These are phyloP conservation scores for Nudaria mundana DNA, from an alignment of 2,888 invertebrate genomes.

Conservation along the genomic window DNA sequence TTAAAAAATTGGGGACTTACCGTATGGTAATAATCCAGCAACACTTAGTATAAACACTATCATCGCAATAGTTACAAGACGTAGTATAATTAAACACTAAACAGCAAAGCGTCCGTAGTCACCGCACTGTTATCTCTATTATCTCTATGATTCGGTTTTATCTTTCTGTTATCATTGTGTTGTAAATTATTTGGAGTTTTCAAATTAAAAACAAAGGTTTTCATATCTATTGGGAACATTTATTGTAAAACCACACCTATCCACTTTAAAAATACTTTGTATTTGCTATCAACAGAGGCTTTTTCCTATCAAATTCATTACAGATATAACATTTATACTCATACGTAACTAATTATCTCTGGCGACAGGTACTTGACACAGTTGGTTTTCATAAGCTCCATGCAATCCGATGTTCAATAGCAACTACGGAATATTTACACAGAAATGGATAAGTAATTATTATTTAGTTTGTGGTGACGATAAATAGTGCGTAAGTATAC, in stretches of 20 bases:
- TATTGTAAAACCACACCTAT: constrained; percentile 18
- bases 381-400: neutral
- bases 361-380: neutral
- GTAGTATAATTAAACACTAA: constrained; percentile 30
- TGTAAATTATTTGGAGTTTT: constrained; percentile 63
- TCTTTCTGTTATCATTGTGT: constrained; percentile 61
- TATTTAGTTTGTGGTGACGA: no score
- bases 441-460: no score
- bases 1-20: no score
- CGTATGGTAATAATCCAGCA: constrained; percentile 47
- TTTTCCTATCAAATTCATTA: constrained; percentile 15
- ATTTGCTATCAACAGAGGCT: neutral
- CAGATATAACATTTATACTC: neutral
- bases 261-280: constrained; percentile 46
- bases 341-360: neutral
- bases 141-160: constrained; percentile 57
- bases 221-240: constrained; percentile 22
- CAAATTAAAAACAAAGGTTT: constrained; percentile 45
- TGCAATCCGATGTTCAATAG: neutral
- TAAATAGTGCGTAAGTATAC: no score
- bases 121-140: constrained; percentile 58
- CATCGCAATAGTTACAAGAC: constrained; percentile 33
- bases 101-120: constrained; percentile 37
- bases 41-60: constrained; percentile 48
- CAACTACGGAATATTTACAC: neutral